phyloP scores from a whole-genome alignment of 2,113 vertebrate species.

The Toxotes chatareus region DNA sequence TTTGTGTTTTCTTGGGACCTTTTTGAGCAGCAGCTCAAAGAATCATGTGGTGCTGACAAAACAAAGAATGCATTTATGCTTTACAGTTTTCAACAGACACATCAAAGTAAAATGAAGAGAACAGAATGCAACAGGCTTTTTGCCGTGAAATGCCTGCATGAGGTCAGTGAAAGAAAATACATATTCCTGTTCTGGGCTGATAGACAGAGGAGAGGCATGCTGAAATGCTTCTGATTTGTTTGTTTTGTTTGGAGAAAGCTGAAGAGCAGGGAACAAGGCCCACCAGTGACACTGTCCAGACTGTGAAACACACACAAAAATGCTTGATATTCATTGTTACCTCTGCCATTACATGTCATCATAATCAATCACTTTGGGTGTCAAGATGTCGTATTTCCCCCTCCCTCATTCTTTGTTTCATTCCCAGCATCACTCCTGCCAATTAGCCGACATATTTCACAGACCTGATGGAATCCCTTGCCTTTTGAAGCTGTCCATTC shows the following conservation, averaged over 20 bases:
- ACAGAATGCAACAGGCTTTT: constrained; percentile 22
- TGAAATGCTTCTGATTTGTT: constrained; percentile 59
- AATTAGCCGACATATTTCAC: constrained; percentile 55
- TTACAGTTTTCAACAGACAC: constrained; percentile 38
- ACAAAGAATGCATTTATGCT: constrained; percentile 50
- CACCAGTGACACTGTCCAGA: constrained; percentile 50
- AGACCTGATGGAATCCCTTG: constrained; percentile 43
- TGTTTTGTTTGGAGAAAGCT: constrained; percentile 64
- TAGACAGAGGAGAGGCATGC: constrained; percentile 33
- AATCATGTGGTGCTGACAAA: constrained; percentile 50
- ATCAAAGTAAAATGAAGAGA: constrained; percentile 42
- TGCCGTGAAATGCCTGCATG: constrained; percentile 36
- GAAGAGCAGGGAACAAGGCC: constrained; percentile 42
- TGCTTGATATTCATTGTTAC: constrained; percentile 22
- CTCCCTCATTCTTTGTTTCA: constrained; percentile 4
- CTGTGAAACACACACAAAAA: constrained; percentile 29
- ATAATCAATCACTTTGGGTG: constrained; percentile 49
- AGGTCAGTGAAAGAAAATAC: constrained; percentile 62
- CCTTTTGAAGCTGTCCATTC: constrained; percentile 34
- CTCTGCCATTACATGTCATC: constrained; percentile 56
- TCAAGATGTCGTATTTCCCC: constrained; percentile 29
- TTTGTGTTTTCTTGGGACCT: constrained; percentile 15
- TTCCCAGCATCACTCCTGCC: constrained; percentile 23
- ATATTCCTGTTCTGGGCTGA: constrained; percentile 41
- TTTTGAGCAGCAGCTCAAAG: constrained; percentile 44